Percentiles rank a stretch among this genome's conserved stretches.
phyloP scores from a whole-genome alignment of 2,888 invertebrate species.

The Osmoderma eremita region DNA sequence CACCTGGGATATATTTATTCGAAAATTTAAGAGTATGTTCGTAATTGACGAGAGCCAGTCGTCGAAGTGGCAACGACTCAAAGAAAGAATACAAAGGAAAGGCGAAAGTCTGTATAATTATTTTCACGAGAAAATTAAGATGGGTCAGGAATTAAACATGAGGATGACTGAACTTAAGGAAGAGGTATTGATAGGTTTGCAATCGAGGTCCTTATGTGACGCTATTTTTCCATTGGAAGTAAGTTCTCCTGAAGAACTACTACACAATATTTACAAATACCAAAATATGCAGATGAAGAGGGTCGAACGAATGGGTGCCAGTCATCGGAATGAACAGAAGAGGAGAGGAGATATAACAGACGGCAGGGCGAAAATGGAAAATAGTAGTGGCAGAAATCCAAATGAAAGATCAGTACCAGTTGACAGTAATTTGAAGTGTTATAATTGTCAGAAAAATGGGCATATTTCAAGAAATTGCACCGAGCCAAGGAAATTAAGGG shows the following conservation, averaged over 20 bases:
- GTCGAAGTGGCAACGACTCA: slow-evolving; percentile 2
- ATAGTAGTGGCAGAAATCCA: background rate
- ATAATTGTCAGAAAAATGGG: background rate
- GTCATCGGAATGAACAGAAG: background rate
- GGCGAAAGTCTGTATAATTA: slow-evolving; percentile 2
- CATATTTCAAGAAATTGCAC: background rate
- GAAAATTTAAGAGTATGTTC: background rate
- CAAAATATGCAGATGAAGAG: background rate
- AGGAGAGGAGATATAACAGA: background rate
- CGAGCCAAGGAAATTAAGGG: background rate
- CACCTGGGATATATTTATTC: slow-evolving; percentile 15
- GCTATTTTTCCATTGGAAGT: background rate
- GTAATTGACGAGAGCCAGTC: background rate
- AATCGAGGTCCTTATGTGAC: background rate
- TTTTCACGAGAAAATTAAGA: slow-evolving; percentile 2
- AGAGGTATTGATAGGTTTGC: slow-evolving; percentile 9
- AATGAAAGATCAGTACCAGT: too few species aligned
- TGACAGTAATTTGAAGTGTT: background rate
- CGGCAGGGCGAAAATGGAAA: background rate
- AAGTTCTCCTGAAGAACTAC: background rate
- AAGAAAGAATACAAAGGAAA: background rate
- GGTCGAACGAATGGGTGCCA: background rate
- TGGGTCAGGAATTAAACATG: slow-evolving; percentile 2
- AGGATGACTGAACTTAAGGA: slow-evolving; percentile 4
- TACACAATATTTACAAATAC: background rate